A percentile compares a stretch with the other conserved stretches of the same genome.
phyloP scores from a whole-genome alignment of 2,113 vertebrate species.

The Phoenicopterus ruber region DNA sequence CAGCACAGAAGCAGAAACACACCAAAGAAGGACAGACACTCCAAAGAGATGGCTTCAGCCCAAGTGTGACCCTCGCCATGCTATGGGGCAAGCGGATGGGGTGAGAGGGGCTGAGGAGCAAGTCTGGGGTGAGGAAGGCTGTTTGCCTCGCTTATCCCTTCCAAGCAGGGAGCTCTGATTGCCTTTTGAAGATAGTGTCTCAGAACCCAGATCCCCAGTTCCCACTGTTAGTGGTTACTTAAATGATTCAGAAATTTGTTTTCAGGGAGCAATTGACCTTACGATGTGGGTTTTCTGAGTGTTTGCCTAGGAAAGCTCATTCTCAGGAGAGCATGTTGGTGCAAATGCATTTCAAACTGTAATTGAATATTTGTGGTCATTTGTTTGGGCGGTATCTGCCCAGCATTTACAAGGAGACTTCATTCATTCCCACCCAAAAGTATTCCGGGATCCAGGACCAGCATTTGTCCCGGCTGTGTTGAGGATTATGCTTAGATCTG shows the following conservation, averaged over 20 bases:
- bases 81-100: background rate
- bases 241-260: background rate
- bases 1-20: conserved; percentile 17
- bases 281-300: background rate
- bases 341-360: background rate
- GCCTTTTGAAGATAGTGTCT: background rate
- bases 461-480: background rate
- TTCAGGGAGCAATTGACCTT: conserved; percentile 3
- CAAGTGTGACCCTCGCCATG: background rate
- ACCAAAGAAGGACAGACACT: background rate
- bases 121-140: background rate
- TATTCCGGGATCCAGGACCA: background rate
- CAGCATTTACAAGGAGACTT: background rate
- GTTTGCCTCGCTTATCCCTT: background rate
- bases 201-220: background rate
- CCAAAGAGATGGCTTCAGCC: background rate
- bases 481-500: background rate
- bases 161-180: background rate
- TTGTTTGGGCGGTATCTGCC: background rate
- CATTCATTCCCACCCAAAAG: background rate
- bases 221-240: background rate
- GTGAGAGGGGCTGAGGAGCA: background rate
- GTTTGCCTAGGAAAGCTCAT: background rate
- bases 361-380: conserved; percentile 17
- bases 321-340: background rate